A percentile compares a stretch with the other conserved stretches of the same genome.
These are phyloP conservation scores for Rostratula benghalensis DNA, from an alignment of 2,113 vertebrate genomes.

Conservation along the genomic window DNA sequence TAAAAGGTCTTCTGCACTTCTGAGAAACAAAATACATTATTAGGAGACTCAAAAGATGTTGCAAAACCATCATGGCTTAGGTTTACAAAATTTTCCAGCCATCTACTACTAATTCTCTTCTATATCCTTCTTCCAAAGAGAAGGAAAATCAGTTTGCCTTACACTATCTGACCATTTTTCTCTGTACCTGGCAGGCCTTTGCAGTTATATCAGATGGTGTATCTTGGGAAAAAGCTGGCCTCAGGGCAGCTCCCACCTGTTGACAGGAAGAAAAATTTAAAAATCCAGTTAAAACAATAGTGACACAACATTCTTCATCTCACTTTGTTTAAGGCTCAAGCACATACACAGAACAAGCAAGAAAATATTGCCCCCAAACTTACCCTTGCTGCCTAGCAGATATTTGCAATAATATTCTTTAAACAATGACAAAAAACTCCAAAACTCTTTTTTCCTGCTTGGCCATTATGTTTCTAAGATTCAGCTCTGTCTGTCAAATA, in stretches of 20 bases:
- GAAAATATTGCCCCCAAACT: not conserved
- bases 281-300: not conserved
- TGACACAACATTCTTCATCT: not conserved
- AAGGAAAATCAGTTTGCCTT: not conserved
- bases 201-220: constrained; percentile 98
- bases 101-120: not conserved
- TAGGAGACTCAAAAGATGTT: not conserved
- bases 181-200: constrained; percentile 94
- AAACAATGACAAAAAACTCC: not conserved
- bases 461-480: not conserved
- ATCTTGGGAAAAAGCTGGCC: constrained; percentile 97
- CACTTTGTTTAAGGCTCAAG: not conserved
- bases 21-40: not conserved
- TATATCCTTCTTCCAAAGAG: not conserved
- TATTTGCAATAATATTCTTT: not conserved
- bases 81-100: not conserved
- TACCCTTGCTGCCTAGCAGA: not conserved
- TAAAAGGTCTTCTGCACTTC: not conserved
- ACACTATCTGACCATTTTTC: not conserved
- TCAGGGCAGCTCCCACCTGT: constrained; percentile 95
- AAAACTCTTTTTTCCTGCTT: not conserved
- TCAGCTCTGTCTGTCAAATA: not conserved
- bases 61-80: not conserved
- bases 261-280: not conserved
- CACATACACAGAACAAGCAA: not conserved